Conservation (phyloP, 2,113 vertebrate genomes). For the Stegostoma tigrinum region DNA sequence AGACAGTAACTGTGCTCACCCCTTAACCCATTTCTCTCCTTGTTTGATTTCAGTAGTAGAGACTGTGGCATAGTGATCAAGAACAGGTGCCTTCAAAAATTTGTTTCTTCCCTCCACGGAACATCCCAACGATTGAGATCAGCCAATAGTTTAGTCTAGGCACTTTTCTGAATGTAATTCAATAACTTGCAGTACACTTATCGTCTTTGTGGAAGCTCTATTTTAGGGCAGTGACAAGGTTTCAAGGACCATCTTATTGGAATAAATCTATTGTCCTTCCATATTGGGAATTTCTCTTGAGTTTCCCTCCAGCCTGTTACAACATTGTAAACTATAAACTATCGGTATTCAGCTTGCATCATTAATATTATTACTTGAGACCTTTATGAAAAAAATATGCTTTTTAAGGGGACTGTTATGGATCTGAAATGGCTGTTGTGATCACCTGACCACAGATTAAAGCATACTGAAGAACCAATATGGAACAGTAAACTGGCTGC, state of each 20-base stretch:
- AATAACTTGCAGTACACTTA: neutral
- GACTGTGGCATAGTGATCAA: neutral
- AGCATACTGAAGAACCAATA: no score
- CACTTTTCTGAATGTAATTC: neutral
- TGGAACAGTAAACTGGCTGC: no score
- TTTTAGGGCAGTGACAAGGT: neutral
- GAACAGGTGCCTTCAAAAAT: neutral
- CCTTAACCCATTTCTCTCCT: neutral
- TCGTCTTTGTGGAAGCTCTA: neutral
- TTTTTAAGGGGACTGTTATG: no score
- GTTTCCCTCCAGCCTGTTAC: neutral
- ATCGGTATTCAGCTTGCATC: no score
- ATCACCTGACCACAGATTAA: no score
- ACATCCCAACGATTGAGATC: neutral
- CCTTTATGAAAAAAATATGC: no score
- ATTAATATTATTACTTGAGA: no score
- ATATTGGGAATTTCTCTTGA: neutral
- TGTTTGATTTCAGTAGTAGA: neutral
- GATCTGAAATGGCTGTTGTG: no score
- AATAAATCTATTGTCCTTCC: neutral
- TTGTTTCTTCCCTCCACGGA: neutral
- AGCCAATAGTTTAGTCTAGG: neutral
- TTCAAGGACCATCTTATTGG: neutral
- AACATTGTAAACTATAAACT: no score
- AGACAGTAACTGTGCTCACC: neutral